A percentile compares a stretch with the other conserved stretches of the same genome.
Conservation (phyloP, 1,140 invertebrate species). For the Laupala kohalensis region DNA sequence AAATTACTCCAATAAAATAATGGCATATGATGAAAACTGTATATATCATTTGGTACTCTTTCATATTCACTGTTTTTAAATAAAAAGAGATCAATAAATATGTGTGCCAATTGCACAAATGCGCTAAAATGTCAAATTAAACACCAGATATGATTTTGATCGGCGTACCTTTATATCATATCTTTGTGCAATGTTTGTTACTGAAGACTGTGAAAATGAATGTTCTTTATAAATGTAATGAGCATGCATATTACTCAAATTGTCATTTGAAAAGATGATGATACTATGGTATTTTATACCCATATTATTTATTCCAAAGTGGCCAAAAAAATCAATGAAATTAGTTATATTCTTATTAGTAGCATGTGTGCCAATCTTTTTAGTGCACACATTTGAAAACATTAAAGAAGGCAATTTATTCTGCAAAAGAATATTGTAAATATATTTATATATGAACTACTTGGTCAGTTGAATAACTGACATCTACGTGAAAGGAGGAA, state of each 20-base stretch:
- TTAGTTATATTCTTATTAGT: not conserved
- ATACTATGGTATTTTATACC: not conserved
- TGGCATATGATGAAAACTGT: not conserved
- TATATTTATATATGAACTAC: not conserved
- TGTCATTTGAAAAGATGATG: not conserved
- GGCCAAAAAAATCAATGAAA: not conserved
- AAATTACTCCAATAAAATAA: not conserved
- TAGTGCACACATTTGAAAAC: not conserved
- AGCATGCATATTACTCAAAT: slow-evolving; percentile 14
- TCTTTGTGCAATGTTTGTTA: not conserved
- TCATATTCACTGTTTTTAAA: not conserved
- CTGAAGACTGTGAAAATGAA: not conserved
- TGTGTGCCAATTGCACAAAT: not conserved
- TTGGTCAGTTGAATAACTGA: not conserved
- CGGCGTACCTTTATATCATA: not conserved
- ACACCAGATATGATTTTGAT: not conserved
- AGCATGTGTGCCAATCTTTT: not conserved
- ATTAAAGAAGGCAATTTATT: not conserved
- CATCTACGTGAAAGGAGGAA: not conserved
- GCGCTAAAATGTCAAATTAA: not conserved
- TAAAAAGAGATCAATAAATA: not conserved
- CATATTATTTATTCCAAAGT: not conserved
- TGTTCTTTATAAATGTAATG: not conserved
- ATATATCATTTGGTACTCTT: not conserved
- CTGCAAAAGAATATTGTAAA: not conserved